A percentile compares a stretch with the other conserved stretches of the same genome.
Evolutionary conservation across 2,113 vertebrate genomes (phyloP).

Genomic region (Struthio camelus): DNA sequence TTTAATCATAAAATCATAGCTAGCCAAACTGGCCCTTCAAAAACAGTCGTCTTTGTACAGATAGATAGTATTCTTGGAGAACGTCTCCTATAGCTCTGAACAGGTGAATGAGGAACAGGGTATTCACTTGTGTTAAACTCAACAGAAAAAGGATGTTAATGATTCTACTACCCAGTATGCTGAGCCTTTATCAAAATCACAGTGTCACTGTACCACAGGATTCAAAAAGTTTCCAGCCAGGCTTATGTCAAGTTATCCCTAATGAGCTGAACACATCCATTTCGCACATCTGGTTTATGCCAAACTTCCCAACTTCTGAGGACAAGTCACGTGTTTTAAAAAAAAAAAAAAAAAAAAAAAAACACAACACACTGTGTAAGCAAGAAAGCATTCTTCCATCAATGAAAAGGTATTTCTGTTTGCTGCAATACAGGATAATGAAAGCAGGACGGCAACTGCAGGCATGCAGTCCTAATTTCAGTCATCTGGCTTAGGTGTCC

Average conservation of each 20-base stretch:
- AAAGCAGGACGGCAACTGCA: constrained; percentile 1
- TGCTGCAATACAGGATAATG: constrained; percentile 6
- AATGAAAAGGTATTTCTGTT: constrained; percentile 6
- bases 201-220: not conserved
- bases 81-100: not conserved
- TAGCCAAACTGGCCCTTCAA: not conserved
- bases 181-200: not conserved
- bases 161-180: not conserved
- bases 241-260: not conserved
- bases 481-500: not conserved
- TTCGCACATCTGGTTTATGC: not conserved
- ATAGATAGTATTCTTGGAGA: not conserved
- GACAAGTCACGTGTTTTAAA: not conserved
- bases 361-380: not conserved
- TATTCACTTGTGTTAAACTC: not conserved
- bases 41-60: not conserved
- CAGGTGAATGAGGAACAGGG: not conserved
- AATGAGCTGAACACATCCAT: not conserved
- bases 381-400: not conserved
- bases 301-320: not conserved
- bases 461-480: constrained; percentile 40
- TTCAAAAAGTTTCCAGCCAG: not conserved
- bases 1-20: not conserved
- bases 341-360: too few species aligned
- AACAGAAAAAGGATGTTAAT: not conserved